phyloP scores from a whole-genome alignment of 92 coral and sea anemone genomes.

The Palythoa heliodiscus region DNA sequence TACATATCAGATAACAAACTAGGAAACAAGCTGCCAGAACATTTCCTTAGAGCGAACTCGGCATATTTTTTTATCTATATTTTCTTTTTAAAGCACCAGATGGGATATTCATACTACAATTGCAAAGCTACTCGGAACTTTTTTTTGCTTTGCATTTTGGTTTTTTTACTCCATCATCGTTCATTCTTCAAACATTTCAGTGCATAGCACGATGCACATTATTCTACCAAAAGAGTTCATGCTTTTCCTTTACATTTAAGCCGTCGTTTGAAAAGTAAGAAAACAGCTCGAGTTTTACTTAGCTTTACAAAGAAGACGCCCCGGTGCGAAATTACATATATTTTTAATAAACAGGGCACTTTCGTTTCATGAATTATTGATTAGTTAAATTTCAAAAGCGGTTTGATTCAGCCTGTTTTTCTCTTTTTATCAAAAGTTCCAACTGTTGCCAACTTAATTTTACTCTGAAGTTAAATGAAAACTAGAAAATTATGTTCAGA shows the following conservation, averaged over 20 bases:
- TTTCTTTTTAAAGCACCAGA: background rate
- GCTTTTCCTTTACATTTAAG: background rate
- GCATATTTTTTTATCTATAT: background rate
- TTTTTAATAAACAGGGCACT: background rate
- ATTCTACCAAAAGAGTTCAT: background rate
- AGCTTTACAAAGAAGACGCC: slow-evolving; percentile 3
- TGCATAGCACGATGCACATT: background rate
- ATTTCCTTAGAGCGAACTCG: background rate
- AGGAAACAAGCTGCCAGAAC: background rate
- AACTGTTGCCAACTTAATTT: no score
- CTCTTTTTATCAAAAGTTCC: background rate
- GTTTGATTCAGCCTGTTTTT: background rate
- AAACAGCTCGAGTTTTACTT: background rate
- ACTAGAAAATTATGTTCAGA: no score
- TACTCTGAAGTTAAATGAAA: no score
- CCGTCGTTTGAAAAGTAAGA: background rate
- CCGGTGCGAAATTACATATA: background rate
- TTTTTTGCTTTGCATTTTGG: background rate
- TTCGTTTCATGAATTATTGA: background rate
- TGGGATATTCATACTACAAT: background rate
- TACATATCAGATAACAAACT: no score
- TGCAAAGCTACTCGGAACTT: background rate
- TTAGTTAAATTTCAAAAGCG: background rate
- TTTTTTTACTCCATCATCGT: background rate
- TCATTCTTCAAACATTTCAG: background rate